Conservation (phyloP, 1,140 invertebrate species). For the Sinonovacula constricta region DNA sequence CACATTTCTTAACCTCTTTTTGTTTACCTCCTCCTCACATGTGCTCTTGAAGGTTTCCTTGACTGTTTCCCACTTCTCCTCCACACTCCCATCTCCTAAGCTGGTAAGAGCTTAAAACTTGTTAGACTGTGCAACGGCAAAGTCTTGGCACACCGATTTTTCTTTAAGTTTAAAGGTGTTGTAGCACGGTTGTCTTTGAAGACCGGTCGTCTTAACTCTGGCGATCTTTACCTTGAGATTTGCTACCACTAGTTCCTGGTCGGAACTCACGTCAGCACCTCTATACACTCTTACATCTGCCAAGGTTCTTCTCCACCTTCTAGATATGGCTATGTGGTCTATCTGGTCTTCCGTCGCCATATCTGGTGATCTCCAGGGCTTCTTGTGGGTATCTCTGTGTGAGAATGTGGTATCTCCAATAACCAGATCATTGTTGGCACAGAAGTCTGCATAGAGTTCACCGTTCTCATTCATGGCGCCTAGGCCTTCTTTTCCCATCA, state of each 20-base stretch:
- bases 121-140: no score
- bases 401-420: conserved; percentile 90
- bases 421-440: conserved; percentile 24
- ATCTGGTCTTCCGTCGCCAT: conserved; percentile 47
- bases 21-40: background rate
- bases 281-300: conserved; percentile 44
- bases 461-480: conserved; percentile 51
- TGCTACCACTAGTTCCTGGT: conserved; percentile 46
- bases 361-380: conserved; percentile 45
- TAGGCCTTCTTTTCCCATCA: conserved; percentile 53
- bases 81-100: no score
- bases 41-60: no score
- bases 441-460: conserved; percentile 7
- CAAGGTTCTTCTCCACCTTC: conserved; percentile 45
- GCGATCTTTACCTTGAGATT: conserved; percentile 12
- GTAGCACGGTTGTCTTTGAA: no score
- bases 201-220: no score
- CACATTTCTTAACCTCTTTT: conserved; percentile 40
- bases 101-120: no score
- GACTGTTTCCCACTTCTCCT: no score
- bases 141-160: no score
- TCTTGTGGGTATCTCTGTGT: conserved; percentile 58
- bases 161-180: no score
- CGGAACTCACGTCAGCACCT: conserved; percentile 46
- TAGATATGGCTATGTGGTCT: conserved; percentile 50